Conservation (phyloP, 92 coral and sea anemone species). For the Hydrozoanthus gracilis region DNA sequence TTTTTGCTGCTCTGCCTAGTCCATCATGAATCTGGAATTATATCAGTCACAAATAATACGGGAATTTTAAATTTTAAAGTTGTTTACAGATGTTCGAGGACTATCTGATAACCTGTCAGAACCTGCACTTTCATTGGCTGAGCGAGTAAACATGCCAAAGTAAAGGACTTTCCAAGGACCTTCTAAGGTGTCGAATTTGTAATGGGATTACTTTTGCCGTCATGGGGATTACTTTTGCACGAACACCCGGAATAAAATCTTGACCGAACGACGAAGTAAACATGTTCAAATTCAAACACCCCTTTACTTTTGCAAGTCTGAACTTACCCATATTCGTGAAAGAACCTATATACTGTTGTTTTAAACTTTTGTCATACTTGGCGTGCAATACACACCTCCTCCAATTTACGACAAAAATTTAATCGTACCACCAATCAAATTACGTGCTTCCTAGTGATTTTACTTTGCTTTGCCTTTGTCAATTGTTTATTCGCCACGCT, state of each 20-base stretch:
- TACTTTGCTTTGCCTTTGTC: neutral
- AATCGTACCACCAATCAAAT: constrained; percentile 1
- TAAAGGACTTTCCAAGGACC: constrained; percentile 7
- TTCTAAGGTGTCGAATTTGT: constrained; percentile 2
- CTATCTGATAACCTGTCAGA: constrained; percentile 13
- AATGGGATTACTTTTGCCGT: neutral
- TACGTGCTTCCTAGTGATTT: neutral
- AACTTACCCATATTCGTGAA: neutral
- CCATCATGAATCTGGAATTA: no score
- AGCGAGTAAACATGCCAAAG: constrained; percentile 29
- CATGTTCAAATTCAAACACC: neutral
- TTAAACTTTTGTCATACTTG: no score
- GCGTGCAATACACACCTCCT: neutral
- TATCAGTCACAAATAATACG: neutral
- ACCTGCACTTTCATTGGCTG: constrained; percentile 27
- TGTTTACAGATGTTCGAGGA: constrained; percentile 23
- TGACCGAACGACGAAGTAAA: constrained; percentile 20
- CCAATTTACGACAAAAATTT: neutral
- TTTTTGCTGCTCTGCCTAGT: no score
- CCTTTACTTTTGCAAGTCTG: constrained; percentile 13
- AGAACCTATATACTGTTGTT: no score
- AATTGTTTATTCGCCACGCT: no score
- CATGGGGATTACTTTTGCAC: neutral
- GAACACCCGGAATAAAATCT: constrained; percentile 17
- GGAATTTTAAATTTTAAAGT: constrained; percentile 7